phyloP scores from a whole-genome alignment of 2,888 invertebrate species.

The Drosophila barbarae region DNA sequence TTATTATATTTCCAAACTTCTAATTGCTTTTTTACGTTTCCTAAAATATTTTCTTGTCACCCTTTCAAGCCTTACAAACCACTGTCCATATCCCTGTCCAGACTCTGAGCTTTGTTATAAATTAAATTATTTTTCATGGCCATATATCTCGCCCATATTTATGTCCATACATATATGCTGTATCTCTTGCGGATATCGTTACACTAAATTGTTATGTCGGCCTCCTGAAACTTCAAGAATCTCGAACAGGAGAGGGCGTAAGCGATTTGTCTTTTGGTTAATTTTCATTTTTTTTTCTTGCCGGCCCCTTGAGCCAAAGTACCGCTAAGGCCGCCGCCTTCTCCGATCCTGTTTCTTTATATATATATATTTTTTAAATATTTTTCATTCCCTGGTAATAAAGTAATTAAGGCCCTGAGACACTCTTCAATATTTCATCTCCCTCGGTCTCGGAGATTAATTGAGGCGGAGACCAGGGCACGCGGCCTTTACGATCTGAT shows the following conservation, averaged over 20 bases:
- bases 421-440: constrained; percentile 63
- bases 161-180: constrained; percentile 44
- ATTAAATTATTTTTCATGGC: constrained; percentile 61
- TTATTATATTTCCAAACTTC: too few species aligned
- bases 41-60: neutral
- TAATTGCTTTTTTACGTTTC: neutral
- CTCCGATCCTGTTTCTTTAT: constrained; percentile 18
- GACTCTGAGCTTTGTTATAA: constrained; percentile 50
- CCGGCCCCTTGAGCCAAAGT: constrained; percentile 57
- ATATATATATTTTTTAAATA: neutral
- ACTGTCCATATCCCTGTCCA: constrained; percentile 41
- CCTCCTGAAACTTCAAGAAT: constrained; percentile 14
- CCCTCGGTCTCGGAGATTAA: constrained; percentile 47
- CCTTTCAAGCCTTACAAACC: constrained; percentile 4
- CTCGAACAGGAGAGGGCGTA: constrained; percentile 45
- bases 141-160: constrained; percentile 19
- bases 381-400: constrained; percentile 55
- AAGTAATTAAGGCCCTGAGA: constrained; percentile 76
- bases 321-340: constrained; percentile 60
- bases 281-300: constrained; percentile 44
- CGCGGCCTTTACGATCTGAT: constrained; percentile 31
- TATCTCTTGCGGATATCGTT: constrained; percentile 35
- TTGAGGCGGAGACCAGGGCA: constrained; percentile 33
- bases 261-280: constrained; percentile 71
- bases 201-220: constrained; percentile 67